A percentile compares a stretch with the other conserved stretches of the same genome.
phyloP scores from a whole-genome alignment of 1,140 invertebrate species.

The Drosophila tristis region DNA sequence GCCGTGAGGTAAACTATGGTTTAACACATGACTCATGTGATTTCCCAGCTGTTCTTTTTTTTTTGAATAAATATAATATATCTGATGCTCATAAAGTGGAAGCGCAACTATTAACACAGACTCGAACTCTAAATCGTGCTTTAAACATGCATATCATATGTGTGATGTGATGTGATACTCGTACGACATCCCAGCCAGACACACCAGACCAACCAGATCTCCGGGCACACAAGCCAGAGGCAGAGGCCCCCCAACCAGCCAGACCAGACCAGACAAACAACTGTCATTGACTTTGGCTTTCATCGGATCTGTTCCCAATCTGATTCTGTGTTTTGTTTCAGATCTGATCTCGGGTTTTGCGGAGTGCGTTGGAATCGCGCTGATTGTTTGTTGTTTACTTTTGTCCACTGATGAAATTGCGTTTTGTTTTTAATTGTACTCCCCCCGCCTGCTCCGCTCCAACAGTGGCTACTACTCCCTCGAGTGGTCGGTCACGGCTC shows the following conservation, averaged over 20 bases:
- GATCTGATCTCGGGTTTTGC: no score
- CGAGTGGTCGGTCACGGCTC: conserved; percentile 26
- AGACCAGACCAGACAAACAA: conserved; percentile 10
- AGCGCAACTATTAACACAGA: conserved; percentile 19
- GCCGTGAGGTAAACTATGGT: conserved; percentile 70
- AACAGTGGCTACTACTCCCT: not conserved
- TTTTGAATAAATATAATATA: conserved; percentile 4
- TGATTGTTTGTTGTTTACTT: conserved; percentile 15
- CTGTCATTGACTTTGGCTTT: conserved; percentile 58
- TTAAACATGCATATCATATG: conserved; percentile 19
- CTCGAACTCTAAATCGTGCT: conserved; percentile 15
- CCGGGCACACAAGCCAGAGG: not conserved
- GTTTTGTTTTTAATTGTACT: conserved; percentile 35
- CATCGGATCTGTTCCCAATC: conserved; percentile 8
- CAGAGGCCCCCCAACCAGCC: not conserved
- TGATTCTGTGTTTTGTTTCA: conserved; percentile 1
- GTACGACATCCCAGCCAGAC: conserved; percentile 15
- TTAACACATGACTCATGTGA: conserved; percentile 45
- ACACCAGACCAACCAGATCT: conserved; percentile 7
- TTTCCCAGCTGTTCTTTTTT: conserved; percentile 38
- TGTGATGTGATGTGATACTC: not conserved
- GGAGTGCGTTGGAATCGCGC: conserved; percentile 30
- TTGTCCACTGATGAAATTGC: conserved; percentile 34
- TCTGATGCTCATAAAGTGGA: conserved; percentile 24
- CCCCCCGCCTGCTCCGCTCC: not conserved